Percentiles rank a stretch among this genome's conserved stretches.
Conservation (phyloP, 1,140 invertebrate species). For the Trichoplusia ni region DNA sequence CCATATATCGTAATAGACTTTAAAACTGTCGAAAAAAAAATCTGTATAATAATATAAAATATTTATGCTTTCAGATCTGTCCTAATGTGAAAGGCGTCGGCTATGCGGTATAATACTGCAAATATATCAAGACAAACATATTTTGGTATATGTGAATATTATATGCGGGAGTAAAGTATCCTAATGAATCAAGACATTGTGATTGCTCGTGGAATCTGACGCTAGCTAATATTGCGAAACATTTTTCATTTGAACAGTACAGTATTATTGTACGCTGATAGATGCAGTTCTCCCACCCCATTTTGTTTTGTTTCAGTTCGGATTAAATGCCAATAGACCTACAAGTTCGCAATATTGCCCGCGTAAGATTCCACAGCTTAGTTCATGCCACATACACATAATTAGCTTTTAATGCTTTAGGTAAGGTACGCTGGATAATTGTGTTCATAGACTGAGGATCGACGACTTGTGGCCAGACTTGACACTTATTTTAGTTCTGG, state of each 20-base stretch:
- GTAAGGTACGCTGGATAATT: conserved; percentile 80
- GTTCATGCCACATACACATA: conserved; percentile 77
- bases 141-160: conserved; percentile 80
- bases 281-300: conserved; percentile 3
- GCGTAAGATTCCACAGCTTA: conserved; percentile 58
- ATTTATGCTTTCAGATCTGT: conserved; percentile 68
- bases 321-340: neutral
- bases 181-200: conserved; percentile 70
- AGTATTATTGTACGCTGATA: conserved; percentile 23
- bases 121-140: conserved; percentile 80
- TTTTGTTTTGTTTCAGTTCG: conserved; percentile 10
- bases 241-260: conserved; percentile 15
- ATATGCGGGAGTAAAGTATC: conserved; percentile 68
- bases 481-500: conserved; percentile 16
- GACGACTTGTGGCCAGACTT: conserved; percentile 24
- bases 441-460: conserved; percentile 78
- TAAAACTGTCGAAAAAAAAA: neutral
- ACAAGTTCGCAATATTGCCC: conserved; percentile 6
- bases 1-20: neutral
- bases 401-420: conserved; percentile 80
- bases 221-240: conserved; percentile 49
- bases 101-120: conserved; percentile 51
- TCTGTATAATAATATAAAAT: neutral
- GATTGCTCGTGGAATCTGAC: conserved; percentile 67
- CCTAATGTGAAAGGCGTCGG: conserved; percentile 64